Conservation (phyloP, 2,888 invertebrate genomes). For the Pristionchus arcanus region DNA sequence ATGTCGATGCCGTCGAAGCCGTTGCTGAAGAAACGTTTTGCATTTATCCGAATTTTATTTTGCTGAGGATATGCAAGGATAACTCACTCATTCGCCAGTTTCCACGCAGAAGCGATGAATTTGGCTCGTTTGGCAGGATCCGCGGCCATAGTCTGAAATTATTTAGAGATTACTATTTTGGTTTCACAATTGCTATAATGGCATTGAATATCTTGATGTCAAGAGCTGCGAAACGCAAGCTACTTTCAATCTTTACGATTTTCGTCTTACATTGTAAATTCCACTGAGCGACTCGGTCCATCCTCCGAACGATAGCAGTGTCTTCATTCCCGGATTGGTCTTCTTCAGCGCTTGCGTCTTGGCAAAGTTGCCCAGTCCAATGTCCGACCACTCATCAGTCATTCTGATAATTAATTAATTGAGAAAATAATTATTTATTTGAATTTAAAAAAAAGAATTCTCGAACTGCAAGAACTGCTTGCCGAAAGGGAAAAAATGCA, state of each 20-base stretch:
- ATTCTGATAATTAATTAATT: not conserved
- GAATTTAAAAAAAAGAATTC: no score
- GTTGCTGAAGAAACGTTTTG: not conserved
- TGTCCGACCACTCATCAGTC: constrained; percentile 49
- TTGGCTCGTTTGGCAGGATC: constrained; percentile 19
- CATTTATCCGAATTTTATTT: not conserved
- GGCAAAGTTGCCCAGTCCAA: constrained; percentile 33
- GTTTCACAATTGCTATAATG: not conserved
- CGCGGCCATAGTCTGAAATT: constrained; percentile 39
- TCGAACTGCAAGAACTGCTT: no score
- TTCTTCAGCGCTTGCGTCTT: constrained; percentile 49
- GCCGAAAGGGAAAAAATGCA: constrained; percentile 49
- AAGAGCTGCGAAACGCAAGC: no score
- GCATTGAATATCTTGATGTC: no score
- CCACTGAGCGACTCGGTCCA: constrained; percentile 44
- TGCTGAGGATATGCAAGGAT: not conserved
- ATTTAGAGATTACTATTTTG: no score
- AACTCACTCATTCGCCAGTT: constrained; percentile 51
- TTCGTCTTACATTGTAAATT: constrained; percentile 15
- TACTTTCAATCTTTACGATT: no score
- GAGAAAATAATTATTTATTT: not conserved
- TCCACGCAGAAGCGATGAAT: constrained; percentile 47
- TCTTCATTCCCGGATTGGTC: constrained; percentile 51
- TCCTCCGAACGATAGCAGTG: constrained; percentile 50
- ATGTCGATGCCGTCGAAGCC: constrained; percentile 53